These are phyloP conservation scores for Trachelus iudaicus DNA, from an alignment of 2,888 invertebrate genomes.

Conservation along the genomic window DNA sequence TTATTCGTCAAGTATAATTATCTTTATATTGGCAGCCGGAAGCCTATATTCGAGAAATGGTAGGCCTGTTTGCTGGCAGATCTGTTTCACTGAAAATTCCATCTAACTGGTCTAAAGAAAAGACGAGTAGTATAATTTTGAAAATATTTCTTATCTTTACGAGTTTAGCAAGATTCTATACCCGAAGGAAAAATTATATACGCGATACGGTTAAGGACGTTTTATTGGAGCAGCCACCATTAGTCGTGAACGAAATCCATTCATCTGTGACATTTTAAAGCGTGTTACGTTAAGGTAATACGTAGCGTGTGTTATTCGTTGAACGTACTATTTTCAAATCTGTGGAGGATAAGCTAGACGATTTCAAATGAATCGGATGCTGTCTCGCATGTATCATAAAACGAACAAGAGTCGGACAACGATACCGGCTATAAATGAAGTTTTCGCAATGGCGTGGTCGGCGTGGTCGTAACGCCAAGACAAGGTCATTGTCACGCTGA, in stretches of 20 bases:
- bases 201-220: not conserved
- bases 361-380: not conserved
- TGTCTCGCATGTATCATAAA: not conserved
- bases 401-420: not conserved
- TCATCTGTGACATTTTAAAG: not conserved
- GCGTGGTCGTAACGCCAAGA: conserved; percentile 4
- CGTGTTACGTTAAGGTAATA: not conserved
- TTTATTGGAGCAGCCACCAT: not conserved
- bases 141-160: not conserved
- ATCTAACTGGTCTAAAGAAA: not conserved
- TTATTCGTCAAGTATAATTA: not conserved
- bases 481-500: conserved; percentile 42
- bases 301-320: not conserved
- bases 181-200: too few relatives aligned
- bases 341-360: not conserved
- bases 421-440: not conserved
- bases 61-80: not conserved
- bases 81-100: not conserved
- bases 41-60: not conserved
- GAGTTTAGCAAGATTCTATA: not conserved
- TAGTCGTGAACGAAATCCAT: not conserved
- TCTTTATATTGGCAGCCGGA: not conserved
- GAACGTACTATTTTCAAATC: not conserved
- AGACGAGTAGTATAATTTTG: not conserved
- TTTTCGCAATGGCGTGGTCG: not conserved